These are phyloP conservation scores for Anguilla obscura DNA, from an alignment of 2,797 vertebrate species.

Conservation along the genomic window DNA sequence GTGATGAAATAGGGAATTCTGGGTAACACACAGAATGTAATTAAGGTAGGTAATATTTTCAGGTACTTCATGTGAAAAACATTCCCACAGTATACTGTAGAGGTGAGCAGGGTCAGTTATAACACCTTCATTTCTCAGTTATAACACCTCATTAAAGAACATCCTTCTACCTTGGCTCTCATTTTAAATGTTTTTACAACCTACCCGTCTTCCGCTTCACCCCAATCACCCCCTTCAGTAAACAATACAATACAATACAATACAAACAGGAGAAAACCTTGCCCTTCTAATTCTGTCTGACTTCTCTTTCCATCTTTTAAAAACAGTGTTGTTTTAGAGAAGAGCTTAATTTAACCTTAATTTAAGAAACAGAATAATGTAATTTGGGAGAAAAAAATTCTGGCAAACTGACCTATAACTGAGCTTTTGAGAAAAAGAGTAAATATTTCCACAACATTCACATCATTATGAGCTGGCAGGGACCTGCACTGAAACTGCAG, in stretches of 20 bases:
- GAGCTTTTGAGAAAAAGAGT: conserved; percentile 13
- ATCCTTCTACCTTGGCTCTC: no score
- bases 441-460: conserved; percentile 35
- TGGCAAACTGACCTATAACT: conserved; percentile 16
- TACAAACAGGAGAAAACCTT: not conserved
- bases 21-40: not conserved
- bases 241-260: no score
- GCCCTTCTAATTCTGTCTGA: not conserved
- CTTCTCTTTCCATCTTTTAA: not conserved
- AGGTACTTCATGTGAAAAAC: no score
- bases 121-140: no score
- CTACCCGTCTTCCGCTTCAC: no score
- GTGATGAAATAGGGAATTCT: not conserved
- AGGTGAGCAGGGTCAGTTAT: no score
- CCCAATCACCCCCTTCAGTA: not conserved
- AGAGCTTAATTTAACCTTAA: not conserved
- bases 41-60: no score
- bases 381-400: conserved; percentile 15
- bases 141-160: no score
- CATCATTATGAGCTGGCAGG: conserved; percentile 27
- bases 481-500: not conserved
- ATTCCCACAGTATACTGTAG: no score
- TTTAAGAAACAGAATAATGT: conserved; percentile 21
- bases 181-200: no score
- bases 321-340: conserved; percentile 14